Base-by-base conservation (phyloP, 2,888 invertebrate species). In the Synanthedon myopaeformis region DNA sequence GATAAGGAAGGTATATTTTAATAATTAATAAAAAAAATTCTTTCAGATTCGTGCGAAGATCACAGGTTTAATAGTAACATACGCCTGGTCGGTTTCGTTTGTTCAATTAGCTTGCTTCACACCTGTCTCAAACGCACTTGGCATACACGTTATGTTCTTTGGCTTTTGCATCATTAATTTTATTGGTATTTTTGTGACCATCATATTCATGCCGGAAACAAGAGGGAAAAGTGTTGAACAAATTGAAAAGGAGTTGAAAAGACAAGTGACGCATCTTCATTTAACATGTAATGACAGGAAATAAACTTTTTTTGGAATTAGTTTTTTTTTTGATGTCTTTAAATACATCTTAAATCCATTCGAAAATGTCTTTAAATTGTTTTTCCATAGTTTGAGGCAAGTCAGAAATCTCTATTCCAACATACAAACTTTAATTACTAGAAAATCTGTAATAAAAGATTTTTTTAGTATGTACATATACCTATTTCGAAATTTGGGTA, bases 191-290 rank as follows among this genome's bases (percentile, higher is more conserved):
- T 41, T 77, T 54, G 69, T 75, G 42, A 65, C 71, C 52, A 59
- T 77, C 42, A 57, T 77, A 51, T 61, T 69, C 42, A 63, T 87
- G 41, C 85, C 84, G 0, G 88, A 88, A 61, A 87, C 85, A 0
- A 82, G 74, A 60, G 82, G 82, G 17, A 79, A 76, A 60, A 74
- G 69, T 52, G 65, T 79, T 11, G 74, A 79, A 52, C 65, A 76
- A 52, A 82, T 84, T 6, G 67, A 74, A 55, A 49, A 54, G 41
- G 61, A 61, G 41, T 51, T 71, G n/a, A 45, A 14, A 14, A 14
- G 14, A 14, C n/a, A 45, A 45, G 14, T 45, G 14, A 45, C 45
- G 5, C 45, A 45, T 13, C 14, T 45, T 45, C 35, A 35, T 35
- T 35, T 35, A 35, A 35, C 5, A 10, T 35, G 35, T 35, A 35